phyloP scores from a whole-genome alignment of 2,113 vertebrate genomes.

The Ariopsis seemanni region DNA sequence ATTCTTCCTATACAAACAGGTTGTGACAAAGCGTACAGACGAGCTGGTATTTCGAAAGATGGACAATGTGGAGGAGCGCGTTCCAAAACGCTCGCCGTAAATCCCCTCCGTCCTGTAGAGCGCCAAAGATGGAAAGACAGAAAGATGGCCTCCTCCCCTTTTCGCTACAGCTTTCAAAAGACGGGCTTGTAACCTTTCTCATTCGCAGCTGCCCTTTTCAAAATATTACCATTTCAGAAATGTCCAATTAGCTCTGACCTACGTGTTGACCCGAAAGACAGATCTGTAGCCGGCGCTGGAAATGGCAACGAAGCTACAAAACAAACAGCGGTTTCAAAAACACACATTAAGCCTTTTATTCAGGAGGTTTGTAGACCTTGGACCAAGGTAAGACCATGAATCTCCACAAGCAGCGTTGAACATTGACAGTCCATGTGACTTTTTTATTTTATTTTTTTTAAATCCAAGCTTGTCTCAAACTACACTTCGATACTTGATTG shows the following conservation, averaged over 20 bases:
- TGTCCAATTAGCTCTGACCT: constrained; percentile 50
- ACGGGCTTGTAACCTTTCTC: constrained; percentile 30
- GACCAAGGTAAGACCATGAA: not conserved
- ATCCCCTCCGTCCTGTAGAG: constrained; percentile 32
- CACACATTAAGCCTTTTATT: not conserved
- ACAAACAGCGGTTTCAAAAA: not conserved
- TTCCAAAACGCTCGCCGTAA: constrained; percentile 17
- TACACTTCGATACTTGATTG: not conserved
- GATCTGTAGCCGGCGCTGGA: not conserved
- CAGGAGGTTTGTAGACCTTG: not conserved
- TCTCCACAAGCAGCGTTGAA: not conserved
- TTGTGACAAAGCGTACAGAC: constrained; percentile 35
- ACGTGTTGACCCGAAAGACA: constrained; percentile 28
- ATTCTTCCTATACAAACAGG: not conserved
- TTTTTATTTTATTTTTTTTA: too few relatives aligned
- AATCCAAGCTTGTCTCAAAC: too few relatives aligned
- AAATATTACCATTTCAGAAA: constrained; percentile 46
- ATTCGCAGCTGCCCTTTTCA: constrained; percentile 40
- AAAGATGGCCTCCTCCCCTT: not conserved
- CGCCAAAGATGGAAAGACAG: not conserved
- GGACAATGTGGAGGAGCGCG: constrained; percentile 32
- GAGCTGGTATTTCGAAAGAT: constrained; percentile 29
- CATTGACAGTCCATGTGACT: not conserved
- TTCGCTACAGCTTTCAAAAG: constrained; percentile 18
- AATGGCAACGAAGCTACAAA: constrained; percentile 41